phyloP scores from a whole-genome alignment of 30 jellyfish, hydroid and myxozoan genomes.

The Clytia hemisphaerica region DNA sequence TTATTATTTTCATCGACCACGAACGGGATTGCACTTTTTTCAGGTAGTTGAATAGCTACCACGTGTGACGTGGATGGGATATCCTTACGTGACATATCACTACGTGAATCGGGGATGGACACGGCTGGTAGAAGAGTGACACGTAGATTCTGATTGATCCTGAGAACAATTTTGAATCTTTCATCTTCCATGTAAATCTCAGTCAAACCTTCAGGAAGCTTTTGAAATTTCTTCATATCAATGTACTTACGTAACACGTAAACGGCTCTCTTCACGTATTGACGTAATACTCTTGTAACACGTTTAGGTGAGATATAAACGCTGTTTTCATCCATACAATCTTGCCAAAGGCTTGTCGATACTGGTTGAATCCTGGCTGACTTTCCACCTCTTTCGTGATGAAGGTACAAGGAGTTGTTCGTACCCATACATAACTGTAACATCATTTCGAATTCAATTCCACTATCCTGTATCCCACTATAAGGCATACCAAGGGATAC shows the following conservation, averaged over 20 bases:
- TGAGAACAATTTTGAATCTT: constrained; percentile 30
- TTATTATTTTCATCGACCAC: neutral
- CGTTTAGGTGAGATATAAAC: constrained; percentile 46
- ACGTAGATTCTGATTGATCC: constrained; percentile 39
- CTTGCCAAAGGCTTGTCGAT: constrained; percentile 48
- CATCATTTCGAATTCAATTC: constrained; percentile 59
- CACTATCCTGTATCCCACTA: constrained; percentile 54
- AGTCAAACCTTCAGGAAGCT: constrained; percentile 46
- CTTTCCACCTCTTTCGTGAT: constrained; percentile 29
- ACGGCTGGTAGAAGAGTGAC: constrained; percentile 64
- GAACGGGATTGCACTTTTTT: neutral
- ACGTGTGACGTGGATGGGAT: constrained; percentile 78
- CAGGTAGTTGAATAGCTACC: constrained; percentile 21
- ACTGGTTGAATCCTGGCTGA: constrained; percentile 52
- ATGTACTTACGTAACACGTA: constrained; percentile 64
- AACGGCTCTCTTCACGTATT: constrained; percentile 63
- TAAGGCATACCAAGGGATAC: constrained; percentile 76
- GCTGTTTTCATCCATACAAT: constrained; percentile 42
- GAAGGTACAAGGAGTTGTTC: constrained; percentile 39
- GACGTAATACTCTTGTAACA: constrained; percentile 37
- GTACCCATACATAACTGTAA: constrained; percentile 44
- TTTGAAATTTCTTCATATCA: constrained; percentile 47
- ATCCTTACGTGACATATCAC: constrained; percentile 39
- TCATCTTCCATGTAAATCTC: constrained; percentile 51
- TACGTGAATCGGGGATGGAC: constrained; percentile 64